Conservation (phyloP, 2,113 vertebrate species). For the Lanius ludovicianus region DNA sequence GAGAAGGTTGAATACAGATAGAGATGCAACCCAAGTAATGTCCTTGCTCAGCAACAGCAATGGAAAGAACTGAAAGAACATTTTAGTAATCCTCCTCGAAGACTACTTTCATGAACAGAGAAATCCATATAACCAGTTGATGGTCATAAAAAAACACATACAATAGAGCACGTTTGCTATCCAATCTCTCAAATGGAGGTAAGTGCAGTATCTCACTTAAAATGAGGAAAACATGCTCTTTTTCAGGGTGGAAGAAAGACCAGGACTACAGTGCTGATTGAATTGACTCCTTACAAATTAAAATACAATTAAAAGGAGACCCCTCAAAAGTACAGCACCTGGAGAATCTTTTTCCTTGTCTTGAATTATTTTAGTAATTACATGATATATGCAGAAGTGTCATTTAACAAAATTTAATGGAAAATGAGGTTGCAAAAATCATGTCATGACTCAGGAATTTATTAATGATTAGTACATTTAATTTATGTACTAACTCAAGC, state of each 20-base stretch:
- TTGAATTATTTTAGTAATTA: not conserved
- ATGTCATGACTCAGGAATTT: not conserved
- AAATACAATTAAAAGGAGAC: not conserved
- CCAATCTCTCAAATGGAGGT: not conserved
- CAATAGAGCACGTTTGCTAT: not conserved
- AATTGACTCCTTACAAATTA: not conserved
- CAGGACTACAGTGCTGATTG: not conserved
- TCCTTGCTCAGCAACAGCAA: not conserved
- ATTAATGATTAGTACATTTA: not conserved
- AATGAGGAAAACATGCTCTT: not conserved
- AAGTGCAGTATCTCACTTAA: not conserved
- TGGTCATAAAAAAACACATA: rapidly evolving
- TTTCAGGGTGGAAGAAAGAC: not conserved
- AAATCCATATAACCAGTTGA: not conserved
- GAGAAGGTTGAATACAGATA: not conserved
- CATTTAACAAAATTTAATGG: not conserved
- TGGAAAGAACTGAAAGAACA: not conserved
- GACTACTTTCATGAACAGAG: not conserved
- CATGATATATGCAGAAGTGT: not conserved
- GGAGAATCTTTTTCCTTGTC: not conserved
- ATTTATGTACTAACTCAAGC: not conserved
- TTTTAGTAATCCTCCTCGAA: not conserved
- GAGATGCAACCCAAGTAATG: not conserved
- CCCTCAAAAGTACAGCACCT: not conserved
- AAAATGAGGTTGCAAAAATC: not conserved